Percentiles rank a stretch among this genome's conserved stretches.
These are phyloP conservation scores for Gasterosteus aculeatus DNA, from an alignment of 2,113 vertebrate genomes.

Conservation along the genomic window DNA sequence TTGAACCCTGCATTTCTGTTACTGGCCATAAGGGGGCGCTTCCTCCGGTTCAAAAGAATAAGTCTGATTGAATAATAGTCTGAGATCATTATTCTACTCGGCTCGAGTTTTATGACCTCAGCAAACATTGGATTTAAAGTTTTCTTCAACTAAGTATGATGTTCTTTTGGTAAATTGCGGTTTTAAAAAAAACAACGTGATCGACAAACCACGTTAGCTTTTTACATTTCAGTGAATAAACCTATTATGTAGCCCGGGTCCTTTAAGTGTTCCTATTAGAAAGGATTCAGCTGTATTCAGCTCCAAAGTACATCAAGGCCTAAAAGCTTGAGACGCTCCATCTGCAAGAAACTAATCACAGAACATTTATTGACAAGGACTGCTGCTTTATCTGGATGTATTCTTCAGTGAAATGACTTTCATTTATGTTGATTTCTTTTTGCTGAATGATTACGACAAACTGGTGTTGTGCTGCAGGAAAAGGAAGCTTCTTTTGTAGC, in stretches of 20 bases:
- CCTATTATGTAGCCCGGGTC: conserved; percentile 29
- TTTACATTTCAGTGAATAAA: background rate
- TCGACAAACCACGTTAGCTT: no score
- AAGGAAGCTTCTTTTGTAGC: no score
- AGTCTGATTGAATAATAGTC: background rate
- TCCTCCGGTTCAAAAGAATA: background rate
- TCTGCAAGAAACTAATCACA: background rate
- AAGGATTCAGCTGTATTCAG: background rate
- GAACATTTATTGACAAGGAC: background rate
- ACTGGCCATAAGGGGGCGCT: background rate
- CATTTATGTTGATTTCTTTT: background rate
- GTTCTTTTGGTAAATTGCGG: background rate
- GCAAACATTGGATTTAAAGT: background rate
- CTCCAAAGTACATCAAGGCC: background rate
- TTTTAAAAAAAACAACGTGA: background rate
- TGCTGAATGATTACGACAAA: background rate
- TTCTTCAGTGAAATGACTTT: background rate
- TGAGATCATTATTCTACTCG: background rate
- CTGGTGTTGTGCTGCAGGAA: background rate
- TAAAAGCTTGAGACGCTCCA: background rate
- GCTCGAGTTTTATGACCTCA: background rate
- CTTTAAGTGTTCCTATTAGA: conserved; percentile 13
- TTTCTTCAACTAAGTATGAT: background rate
- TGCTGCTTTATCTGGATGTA: background rate
- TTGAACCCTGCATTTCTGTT: background rate